A percentile compares a stretch with the other conserved stretches of the same genome.
Evolutionary conservation across 2,888 invertebrate genomes (phyloP).

Genomic region (Platycheirus albimanus): DNA sequence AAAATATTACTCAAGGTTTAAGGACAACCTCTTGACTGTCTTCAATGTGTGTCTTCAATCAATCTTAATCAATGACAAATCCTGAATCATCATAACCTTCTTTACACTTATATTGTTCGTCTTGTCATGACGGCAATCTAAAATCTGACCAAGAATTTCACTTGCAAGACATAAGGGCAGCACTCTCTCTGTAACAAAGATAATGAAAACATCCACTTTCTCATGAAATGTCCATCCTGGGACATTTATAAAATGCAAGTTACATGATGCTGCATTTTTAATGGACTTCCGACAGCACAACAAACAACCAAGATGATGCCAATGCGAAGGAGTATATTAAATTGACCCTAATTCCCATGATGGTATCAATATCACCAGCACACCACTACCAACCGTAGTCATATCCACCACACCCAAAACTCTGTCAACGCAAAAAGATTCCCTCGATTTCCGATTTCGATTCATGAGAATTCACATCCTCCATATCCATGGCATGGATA

Average conservation of each 20-base stretch:
- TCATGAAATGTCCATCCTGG: slow-evolving; percentile 49
- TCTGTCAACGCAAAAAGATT: slow-evolving; percentile 44
- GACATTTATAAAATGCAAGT: slow-evolving; percentile 44
- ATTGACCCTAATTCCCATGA: slow-evolving; percentile 65
- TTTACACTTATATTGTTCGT: too few species aligned
- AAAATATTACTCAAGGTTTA: too few species aligned
- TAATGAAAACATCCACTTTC: slow-evolving; percentile 18
- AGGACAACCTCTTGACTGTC: too few species aligned
- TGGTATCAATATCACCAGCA: slow-evolving; percentile 45
- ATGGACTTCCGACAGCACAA: slow-evolving; percentile 19
- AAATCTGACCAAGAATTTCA: too few species aligned
- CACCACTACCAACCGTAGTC: not conserved
- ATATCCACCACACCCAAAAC: slow-evolving; percentile 43
- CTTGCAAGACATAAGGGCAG: not conserved
- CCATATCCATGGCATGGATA: not conserved
- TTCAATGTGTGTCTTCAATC: too few species aligned
- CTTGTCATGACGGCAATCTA: too few species aligned
- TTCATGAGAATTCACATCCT: slow-evolving; percentile 33
- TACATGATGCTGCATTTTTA: slow-evolving; percentile 25
- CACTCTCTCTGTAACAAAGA: not conserved
- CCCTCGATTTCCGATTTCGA: not conserved
- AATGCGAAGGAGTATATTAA: slow-evolving; percentile 21
- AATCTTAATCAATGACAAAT: too few species aligned
- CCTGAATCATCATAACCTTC: too few species aligned
- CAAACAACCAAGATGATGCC: not conserved